phyloP scores from a whole-genome alignment of 2,113 vertebrate genomes.

The Terrapene triunguis region DNA sequence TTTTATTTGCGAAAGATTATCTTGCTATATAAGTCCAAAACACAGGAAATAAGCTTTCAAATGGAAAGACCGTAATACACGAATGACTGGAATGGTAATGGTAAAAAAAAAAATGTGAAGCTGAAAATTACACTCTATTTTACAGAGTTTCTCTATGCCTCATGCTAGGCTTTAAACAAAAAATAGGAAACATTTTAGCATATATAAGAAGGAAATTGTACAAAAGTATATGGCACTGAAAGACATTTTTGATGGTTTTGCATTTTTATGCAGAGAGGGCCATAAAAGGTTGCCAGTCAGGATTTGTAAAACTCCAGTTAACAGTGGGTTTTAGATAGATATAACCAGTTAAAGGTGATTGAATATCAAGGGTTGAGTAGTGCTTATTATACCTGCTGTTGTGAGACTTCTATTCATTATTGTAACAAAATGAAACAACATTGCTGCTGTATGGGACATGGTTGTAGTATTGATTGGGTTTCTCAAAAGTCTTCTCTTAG shows the following conservation, averaged over 20 bases:
- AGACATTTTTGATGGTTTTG: constrained; percentile 59
- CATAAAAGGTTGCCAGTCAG: constrained; percentile 59
- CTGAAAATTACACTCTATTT: constrained; percentile 49
- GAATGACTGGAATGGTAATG: constrained; percentile 25
- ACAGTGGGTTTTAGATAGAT: constrained; percentile 71
- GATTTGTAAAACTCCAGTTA: constrained; percentile 71
- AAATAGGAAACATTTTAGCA: constrained; percentile 32
- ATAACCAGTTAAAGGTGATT: constrained; percentile 84
- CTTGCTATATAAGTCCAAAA: constrained; percentile 11
- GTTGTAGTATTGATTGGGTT: constrained; percentile 86
- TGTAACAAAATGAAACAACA: constrained; percentile 80
- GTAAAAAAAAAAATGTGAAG: constrained; percentile 51
- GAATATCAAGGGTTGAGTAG: constrained; percentile 85
- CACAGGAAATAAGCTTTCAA: constrained; percentile 27
- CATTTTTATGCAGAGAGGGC: constrained; percentile 64
- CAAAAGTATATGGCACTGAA: not conserved
- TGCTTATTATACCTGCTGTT: constrained; percentile 86
- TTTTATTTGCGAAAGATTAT: constrained; percentile 59
- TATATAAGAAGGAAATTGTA: not conserved
- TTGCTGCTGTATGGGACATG: constrained; percentile 75
- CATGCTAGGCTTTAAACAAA: constrained; percentile 63
- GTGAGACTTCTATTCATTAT: constrained; percentile 86
- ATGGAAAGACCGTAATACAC: not conserved
- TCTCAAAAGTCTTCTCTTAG: constrained; percentile 86
- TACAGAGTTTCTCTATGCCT: constrained; percentile 42